Evolutionary conservation across 2,888 invertebrate species (phyloP).

Genomic region (Dasypogon diadema): DNA sequence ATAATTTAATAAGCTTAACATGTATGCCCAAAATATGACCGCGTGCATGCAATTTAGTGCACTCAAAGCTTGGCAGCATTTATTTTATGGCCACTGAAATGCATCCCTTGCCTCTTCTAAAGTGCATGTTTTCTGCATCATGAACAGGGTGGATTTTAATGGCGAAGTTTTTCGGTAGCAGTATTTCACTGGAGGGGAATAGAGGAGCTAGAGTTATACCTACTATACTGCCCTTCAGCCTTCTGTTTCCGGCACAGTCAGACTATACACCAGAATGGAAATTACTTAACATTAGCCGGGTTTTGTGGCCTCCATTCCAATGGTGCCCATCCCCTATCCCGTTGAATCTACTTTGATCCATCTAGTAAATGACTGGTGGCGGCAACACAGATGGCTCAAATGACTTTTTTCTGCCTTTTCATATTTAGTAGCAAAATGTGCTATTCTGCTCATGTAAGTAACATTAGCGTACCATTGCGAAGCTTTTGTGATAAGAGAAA

Average conservation of each 20-base stretch:
- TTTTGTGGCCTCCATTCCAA: conserved; percentile 27
- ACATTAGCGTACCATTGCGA: conserved; percentile 7
- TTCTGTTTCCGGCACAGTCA: not conserved
- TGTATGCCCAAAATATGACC: conserved; percentile 38
- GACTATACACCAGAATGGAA: conserved; percentile 32
- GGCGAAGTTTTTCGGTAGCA: conserved; percentile 32
- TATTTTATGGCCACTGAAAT: conserved; percentile 53
- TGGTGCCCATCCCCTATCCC: not conserved
- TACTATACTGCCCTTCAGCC: not conserved
- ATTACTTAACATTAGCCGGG: conserved; percentile 44
- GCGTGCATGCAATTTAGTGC: conserved; percentile 39
- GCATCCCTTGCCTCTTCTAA: conserved; percentile 51
- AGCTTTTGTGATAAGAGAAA: not conserved
- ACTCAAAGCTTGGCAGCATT: conserved; percentile 37
- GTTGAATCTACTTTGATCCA: conserved; percentile 24
- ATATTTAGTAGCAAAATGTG: not conserved
- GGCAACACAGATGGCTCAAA: conserved; percentile 39
- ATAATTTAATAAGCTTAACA: conserved; percentile 46
- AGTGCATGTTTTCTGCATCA: conserved; percentile 50
- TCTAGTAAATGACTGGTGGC: conserved; percentile 40
- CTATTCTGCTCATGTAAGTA: conserved; percentile 16
- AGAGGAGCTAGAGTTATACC: no score
- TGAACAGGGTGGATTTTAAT: conserved; percentile 47
- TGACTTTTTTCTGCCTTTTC: conserved; percentile 25
- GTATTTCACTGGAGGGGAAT: conserved; percentile 22